Evolutionary conservation across 1,140 invertebrate species (phyloP), one percentile per base, ranked within the genome.

Genomic region (Melitaea cinxia): DNA sequence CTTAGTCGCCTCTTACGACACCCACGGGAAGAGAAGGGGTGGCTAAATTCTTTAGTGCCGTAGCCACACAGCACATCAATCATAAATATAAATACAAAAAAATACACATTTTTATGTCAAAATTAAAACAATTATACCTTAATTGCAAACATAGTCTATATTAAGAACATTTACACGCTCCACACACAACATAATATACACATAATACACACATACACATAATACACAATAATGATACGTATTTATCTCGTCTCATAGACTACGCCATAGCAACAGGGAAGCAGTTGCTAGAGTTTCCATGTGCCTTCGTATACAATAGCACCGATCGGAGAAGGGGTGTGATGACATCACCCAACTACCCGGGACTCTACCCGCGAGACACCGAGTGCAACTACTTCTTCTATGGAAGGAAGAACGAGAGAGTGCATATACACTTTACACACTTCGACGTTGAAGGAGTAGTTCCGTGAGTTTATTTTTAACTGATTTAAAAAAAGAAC

Each of bases 321-420:
- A 95, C 94, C 49, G 94, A 94, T 68, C 93, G 93, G 10, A 89
- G 91, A 55, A 95, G 94, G 75, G 98, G 98, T 4, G 94, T 95
- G 4, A 96, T 99, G 87, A 94, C 95, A 67, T 98, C 96, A 58
- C 97, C 98, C 1, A 99, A 99, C 90, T 98, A 96, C 85, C 98
- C 97, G 0, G 98, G 98, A 7, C 94, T 94, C 45, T 99, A 99
- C 91, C 97, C 97, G 0, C 92, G 97, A 66, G 95, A 98, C 81
- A 97, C 97, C 0, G 96, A 98, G 82, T 99, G 98, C 85, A 96
- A 99, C 92, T 99, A 98, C 89, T 97, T 97, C 84, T 99, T 99
- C 91, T 94, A 97, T 79, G 98, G 96, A n/a, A 92, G 93, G 37
- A 90, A 91, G 52, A 94, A 94, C 52, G 96, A 99, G 80, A 94